Conservation (phyloP, 2,888 invertebrate genomes). For the Plagodis pulveraria region DNA sequence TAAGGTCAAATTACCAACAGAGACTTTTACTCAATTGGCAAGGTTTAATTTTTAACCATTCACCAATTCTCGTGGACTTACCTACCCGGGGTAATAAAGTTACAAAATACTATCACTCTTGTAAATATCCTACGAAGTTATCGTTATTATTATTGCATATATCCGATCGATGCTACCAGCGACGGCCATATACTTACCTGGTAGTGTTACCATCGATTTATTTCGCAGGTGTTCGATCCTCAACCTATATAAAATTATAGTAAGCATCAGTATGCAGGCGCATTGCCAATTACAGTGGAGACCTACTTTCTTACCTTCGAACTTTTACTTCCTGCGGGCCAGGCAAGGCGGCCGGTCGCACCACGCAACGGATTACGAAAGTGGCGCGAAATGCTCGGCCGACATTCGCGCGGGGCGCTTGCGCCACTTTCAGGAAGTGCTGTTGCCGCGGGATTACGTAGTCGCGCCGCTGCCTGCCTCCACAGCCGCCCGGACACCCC, state of each 20-base stretch:
- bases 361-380: slow-evolving; percentile 84
- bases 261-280: slow-evolving; percentile 81
- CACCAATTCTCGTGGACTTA: background rate
- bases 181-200: background rate
- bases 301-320: slow-evolving; percentile 85
- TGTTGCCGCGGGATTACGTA: slow-evolving; percentile 81
- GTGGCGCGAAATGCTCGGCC: slow-evolving; percentile 85
- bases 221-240: slow-evolving; percentile 56
- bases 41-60: slow-evolving; percentile 19
- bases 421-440: slow-evolving; percentile 84
- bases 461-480: slow-evolving; percentile 52
- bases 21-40: slow-evolving; percentile 24
- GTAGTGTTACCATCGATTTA: slow-evolving; percentile 3
- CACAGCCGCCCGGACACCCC: slow-evolving; percentile 56
- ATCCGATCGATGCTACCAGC: slow-evolving; percentile 5
- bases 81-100: slow-evolving; percentile 18
- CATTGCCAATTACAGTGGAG: slow-evolving; percentile 82
- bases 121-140: background rate
- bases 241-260: slow-evolving; percentile 67
- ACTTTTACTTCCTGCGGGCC: slow-evolving; percentile 85
- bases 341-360: slow-evolving; percentile 76
- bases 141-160: slow-evolving; percentile 20
- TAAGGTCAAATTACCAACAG: slow-evolving; percentile 26
- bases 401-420: slow-evolving; percentile 78
- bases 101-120: background rate